A percentile compares a stretch with the other conserved stretches of the same genome.
phyloP scores from a whole-genome alignment of 1,140 invertebrate genomes.

The Drosophila cardini region DNA sequence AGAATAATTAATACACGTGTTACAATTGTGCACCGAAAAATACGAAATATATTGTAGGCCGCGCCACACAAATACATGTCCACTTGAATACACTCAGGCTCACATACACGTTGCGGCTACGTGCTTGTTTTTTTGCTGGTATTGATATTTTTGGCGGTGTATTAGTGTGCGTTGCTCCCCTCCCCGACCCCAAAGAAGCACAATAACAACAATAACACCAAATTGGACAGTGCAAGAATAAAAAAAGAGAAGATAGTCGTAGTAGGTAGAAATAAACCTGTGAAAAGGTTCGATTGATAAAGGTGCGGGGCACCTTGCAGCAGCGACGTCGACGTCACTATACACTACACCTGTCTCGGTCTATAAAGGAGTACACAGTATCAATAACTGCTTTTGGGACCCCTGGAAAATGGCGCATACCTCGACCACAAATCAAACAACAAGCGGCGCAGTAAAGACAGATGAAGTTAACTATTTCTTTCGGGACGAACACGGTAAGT shows the following conservation, averaged over 20 bases:
- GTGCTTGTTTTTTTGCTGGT: conserved; percentile 43
- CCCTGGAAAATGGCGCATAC: conserved; percentile 78
- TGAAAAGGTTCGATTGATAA: conserved; percentile 10
- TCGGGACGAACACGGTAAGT: conserved; percentile 82
- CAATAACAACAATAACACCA: conserved; percentile 22
- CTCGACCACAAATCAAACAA: conserved; percentile 52
- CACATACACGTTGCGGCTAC: conserved; percentile 60
- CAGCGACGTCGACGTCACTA: conserved; percentile 22
- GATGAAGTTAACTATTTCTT: conserved; percentile 81
- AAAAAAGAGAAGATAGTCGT: conserved; percentile 14
- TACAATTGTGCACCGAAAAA: conserved; percentile 45
- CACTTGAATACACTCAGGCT: conserved; percentile 22
- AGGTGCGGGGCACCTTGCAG: conserved; percentile 42
- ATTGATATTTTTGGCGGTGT: conserved; percentile 59
- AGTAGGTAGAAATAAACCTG: conserved; percentile 24
- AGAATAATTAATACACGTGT: conserved; percentile 48
- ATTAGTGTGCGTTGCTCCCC: conserved; percentile 34
- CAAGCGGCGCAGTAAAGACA: conserved; percentile 61
- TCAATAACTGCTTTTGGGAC: conserved; percentile 27
- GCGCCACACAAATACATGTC: conserved; percentile 42
- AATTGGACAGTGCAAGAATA: conserved; percentile 11
- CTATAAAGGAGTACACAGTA: conserved; percentile 22
- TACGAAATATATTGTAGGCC: conserved; percentile 40
- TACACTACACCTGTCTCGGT: conserved; percentile 46
- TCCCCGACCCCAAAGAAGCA: conserved; percentile 3